These are phyloP conservation scores for Chelonus formosanus DNA, from an alignment of 2,888 invertebrate species.

Conservation along the genomic window DNA sequence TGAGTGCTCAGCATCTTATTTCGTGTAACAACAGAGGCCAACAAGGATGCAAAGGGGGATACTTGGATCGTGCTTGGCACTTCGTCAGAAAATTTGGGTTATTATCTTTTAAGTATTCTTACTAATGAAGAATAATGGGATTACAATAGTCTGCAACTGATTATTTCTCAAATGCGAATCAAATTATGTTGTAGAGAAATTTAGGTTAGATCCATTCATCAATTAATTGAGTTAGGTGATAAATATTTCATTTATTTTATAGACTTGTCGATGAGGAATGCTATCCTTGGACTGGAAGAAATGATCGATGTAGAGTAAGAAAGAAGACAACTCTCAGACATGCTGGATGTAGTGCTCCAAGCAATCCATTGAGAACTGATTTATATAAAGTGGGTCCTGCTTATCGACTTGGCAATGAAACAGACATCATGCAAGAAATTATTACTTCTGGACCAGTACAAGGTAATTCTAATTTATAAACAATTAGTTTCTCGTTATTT, in stretches of 20 bases:
- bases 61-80: constrained; percentile 92
- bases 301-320: constrained; percentile 73
- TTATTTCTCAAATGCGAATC: too few species aligned
- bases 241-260: constrained; percentile 41
- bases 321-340: constrained; percentile 65
- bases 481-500: neutral
- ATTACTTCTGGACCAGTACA: constrained; percentile 91
- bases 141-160: too few species aligned
- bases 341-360: constrained; percentile 69
- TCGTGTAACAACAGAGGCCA: constrained; percentile 84
- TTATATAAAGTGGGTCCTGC: constrained; percentile 81
- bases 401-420: constrained; percentile 77
- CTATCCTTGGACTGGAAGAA: constrained; percentile 79
- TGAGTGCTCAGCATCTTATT: constrained; percentile 87
- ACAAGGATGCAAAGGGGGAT: constrained; percentile 86
- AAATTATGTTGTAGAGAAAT: too few species aligned
- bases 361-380: constrained; percentile 68
- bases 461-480: constrained; percentile 67
- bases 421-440: constrained; percentile 93
- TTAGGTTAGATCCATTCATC: too few species aligned
- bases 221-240: neutral
- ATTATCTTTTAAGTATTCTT: constrained; percentile 33
- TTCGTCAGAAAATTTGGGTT: constrained; percentile 82
- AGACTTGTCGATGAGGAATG: constrained; percentile 88
- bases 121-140: too few species aligned